Evolutionary conservation across 2,888 invertebrate genomes (phyloP), one percentile per base, ranked within the genome.

Genomic region (Temnothorax ravouxi): DNA sequence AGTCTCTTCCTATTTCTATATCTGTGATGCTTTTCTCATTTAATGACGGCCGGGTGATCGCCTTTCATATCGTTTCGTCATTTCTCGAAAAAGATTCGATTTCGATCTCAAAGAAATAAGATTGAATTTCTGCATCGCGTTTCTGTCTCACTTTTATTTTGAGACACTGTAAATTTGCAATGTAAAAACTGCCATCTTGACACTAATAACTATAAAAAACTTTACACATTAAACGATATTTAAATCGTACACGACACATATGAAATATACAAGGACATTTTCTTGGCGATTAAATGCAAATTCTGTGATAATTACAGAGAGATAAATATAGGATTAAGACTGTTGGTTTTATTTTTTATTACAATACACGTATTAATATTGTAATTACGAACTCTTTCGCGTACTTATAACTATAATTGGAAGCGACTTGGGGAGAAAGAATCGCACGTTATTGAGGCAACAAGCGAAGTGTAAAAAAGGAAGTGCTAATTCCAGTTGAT

Each of bases 401-500:
- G n/a, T n/a, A 52, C 38, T 64, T 76, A 76, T 64, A 47, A 67
- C 21, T 67, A 44, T 59, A 38, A 79, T 61, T 34, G 71, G 18
- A 13, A 50, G 21, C 13, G 44, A 21, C 25, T 21, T 5, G 29
- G 41, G 67, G 67, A 59, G 34, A 71, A 47, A 59, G 59, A 71
- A 25, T 71, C 38, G 47, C 79, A 38, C 69, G 75, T 81, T 71
- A 77, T 74, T 29, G 71, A 61, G 71, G 77, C 64, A 83, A 79
- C 84, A 74, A 77, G 83, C 79, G 83, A 84, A 79, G 69, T 84
- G 62, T 84, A 83, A 88, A 84, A 50, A 47, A 64, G 80, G 72
- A 82, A 71, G 84, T 67, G 85, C 82, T 88, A 86, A 83, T 87
- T 87, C 79, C 84, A 83, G 84, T 86, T 86, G 87, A 89, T 88